Evolutionary conservation across 2,797 vertebrate genomes (phyloP).

Genomic region (Chelidonichthys spinosus): DNA sequence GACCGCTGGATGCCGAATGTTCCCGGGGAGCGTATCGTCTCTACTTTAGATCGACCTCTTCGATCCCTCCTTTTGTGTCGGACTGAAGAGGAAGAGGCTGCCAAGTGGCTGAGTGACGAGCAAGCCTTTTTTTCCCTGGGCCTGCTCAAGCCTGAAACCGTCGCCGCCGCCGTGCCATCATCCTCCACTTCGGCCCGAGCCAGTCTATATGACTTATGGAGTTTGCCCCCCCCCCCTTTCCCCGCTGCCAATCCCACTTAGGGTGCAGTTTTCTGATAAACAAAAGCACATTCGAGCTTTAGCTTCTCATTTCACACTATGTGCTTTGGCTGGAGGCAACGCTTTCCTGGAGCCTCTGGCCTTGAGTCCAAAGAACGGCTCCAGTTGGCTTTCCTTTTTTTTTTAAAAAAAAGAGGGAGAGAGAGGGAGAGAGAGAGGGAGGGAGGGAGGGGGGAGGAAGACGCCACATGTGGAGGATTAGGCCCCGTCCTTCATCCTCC

Average conservation of each 20-base stretch:
- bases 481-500: constrained; percentile 87
- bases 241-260: constrained; percentile 88
- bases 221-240: constrained; percentile 82
- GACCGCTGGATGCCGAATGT: constrained; percentile 62
- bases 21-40: constrained; percentile 73
- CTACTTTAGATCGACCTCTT: constrained; percentile 85
- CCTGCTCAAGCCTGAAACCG: constrained; percentile 80
- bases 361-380: constrained; percentile 86
- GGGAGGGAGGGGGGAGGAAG: constrained; percentile 12
- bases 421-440: neutral
- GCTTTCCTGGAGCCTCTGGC: constrained; percentile 88
- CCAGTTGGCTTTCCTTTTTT: constrained; percentile 85
- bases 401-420: constrained; percentile 52
- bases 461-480: constrained; percentile 89
- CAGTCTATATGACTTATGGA: constrained; percentile 89
- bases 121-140: constrained; percentile 67
- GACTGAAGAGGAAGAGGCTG: constrained; percentile 72
- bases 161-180: constrained; percentile 60
- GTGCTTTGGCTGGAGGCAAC: constrained; percentile 88
- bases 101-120: constrained; percentile 80
- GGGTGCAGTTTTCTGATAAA: constrained; percentile 92
- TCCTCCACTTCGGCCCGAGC: constrained; percentile 76
- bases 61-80: constrained; percentile 79
- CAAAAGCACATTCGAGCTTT: constrained; percentile 91
- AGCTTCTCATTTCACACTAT: constrained; percentile 91